phyloP scores from a whole-genome alignment of 2,797 vertebrate species.

The Anas georgica region DNA sequence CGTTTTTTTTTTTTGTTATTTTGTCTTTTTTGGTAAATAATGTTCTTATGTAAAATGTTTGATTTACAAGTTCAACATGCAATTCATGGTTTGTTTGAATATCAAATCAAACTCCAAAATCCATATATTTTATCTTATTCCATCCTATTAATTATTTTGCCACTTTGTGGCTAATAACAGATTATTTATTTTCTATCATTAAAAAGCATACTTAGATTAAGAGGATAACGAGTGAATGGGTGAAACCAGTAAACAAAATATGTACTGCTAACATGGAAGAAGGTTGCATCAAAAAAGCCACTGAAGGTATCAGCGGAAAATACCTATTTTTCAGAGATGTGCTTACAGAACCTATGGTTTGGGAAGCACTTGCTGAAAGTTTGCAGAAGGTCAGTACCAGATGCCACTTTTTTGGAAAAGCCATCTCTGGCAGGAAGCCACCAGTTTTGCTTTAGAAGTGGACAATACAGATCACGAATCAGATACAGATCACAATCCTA shows the following conservation, averaged over 20 bases:
- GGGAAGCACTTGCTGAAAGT: neutral
- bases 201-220: neutral
- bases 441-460: neutral
- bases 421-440: neutral
- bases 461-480: neutral
- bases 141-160: neutral
- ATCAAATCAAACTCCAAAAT: neutral
- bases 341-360: neutral
- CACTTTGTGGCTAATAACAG: neutral
- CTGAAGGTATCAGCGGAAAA: neutral
- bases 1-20: neutral
- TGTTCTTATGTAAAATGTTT: neutral
- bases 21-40: neutral
- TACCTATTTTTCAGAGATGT: neutral
- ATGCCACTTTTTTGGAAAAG: neutral
- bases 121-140: neutral
- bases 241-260: neutral
- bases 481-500: neutral
- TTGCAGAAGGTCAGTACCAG: neutral
- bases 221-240: neutral
- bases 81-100: neutral
- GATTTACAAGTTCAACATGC: neutral
- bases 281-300: neutral
- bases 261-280: neutral
- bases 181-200: neutral